Evolutionary conservation across 2,113 vertebrate species (phyloP).

Genomic region (Tetrax tetrax): DNA sequence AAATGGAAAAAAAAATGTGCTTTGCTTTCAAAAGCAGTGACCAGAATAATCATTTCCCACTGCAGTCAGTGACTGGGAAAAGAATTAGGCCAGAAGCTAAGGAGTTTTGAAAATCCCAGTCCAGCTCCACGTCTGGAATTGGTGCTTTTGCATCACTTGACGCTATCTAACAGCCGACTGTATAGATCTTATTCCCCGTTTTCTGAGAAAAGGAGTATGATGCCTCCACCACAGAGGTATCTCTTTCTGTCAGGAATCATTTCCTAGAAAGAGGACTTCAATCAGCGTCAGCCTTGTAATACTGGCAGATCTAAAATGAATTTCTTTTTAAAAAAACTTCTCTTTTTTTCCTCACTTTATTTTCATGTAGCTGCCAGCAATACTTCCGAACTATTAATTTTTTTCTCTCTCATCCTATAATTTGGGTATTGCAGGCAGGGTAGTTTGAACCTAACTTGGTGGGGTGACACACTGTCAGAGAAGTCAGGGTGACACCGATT

Average conservation of each 20-base stretch:
- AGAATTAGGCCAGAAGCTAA: slow-evolving; percentile 3
- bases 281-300: not conserved
- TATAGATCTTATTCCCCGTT: not conserved
- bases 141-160: not conserved
- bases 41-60: slow-evolving; percentile 14
- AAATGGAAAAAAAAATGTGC: not conserved
- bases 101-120: slow-evolving; percentile 18
- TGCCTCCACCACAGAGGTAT: not conserved
- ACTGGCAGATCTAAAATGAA: not conserved
- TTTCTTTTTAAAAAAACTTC: not conserved
- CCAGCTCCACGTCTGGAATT: not conserved
- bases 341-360: not conserved
- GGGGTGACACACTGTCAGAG: not conserved
- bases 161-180: not conserved
- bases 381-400: not conserved
- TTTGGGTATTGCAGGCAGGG: not conserved
- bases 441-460: not conserved
- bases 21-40: slow-evolving; percentile 32
- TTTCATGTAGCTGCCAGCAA: not conserved
- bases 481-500: not conserved
- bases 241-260: not conserved
- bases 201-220: not conserved
- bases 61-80: not conserved
- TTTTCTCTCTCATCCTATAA: not conserved
- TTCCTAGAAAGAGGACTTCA: slow-evolving; percentile 16